Percentiles rank a stretch among this genome's conserved stretches.
Conservation (phyloP, 2,113 vertebrate species). For the Chaenocephalus aceratus region DNA sequence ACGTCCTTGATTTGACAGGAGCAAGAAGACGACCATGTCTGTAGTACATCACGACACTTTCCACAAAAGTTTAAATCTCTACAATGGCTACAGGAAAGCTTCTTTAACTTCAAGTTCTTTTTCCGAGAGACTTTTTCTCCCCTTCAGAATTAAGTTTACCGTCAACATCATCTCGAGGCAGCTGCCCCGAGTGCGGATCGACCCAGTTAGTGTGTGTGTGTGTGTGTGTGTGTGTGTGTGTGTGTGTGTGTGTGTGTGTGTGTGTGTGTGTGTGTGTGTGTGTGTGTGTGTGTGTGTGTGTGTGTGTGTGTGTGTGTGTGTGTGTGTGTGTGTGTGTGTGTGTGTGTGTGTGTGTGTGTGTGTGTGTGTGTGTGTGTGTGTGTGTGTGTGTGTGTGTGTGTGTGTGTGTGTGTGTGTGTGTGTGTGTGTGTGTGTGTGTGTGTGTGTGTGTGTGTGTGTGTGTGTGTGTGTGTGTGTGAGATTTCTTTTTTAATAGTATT, state of each 20-base stretch:
- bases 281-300: no score
- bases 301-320: no score
- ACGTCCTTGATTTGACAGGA: background rate
- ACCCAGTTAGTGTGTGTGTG: conserved; percentile 17
- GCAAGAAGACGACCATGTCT: background rate
- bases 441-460: no score
- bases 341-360: no score
- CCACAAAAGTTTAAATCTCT: background rate
- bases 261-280: conserved; percentile 3
- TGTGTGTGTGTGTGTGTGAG: no score
- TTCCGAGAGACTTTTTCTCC: background rate
- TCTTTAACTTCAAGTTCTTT: no score
- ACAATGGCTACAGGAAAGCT: no score
- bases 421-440: no score
- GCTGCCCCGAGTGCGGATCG: conserved; percentile 14
- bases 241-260: conserved; percentile 27
- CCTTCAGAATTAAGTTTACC: background rate
- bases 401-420: no score
- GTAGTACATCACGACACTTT: no score
- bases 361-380: background rate
- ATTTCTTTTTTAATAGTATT: background rate
- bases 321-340: no score
- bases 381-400: background rate
- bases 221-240: background rate
- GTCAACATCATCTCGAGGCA: background rate